These are phyloP conservation scores for Limenitis camilla DNA, from an alignment of 2,888 invertebrate genomes.

Conservation along the genomic window DNA sequence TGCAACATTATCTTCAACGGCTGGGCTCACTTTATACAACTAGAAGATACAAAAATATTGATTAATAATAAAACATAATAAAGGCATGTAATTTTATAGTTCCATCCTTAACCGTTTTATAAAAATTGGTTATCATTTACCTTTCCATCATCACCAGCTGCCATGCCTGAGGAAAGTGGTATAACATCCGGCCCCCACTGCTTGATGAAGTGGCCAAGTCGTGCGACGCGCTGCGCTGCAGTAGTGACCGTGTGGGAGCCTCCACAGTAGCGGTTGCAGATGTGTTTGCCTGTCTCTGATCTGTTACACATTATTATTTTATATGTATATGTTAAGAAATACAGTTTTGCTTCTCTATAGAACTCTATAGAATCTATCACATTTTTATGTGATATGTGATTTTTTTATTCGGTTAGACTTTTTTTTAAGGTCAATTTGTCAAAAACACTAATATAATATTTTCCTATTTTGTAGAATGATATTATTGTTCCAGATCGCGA, in stretches of 20 bases:
- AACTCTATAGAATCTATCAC: too few relatives aligned
- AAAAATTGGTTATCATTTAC: constrained; percentile 27
- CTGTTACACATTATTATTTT: constrained; percentile 26
- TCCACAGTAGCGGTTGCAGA: constrained; percentile 84
- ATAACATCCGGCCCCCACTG: constrained; percentile 79
- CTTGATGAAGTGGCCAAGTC: constrained; percentile 77
- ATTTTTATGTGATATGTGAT: too few relatives aligned
- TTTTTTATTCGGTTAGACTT: too few relatives aligned
- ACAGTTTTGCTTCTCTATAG: too few relatives aligned
- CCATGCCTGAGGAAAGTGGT: constrained; percentile 60
- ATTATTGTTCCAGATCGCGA: too few relatives aligned
- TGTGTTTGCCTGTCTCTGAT: constrained; percentile 57
- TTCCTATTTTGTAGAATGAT: too few relatives aligned
- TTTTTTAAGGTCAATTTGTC: too few relatives aligned
- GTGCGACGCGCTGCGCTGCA: constrained; percentile 80
- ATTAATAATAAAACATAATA: not conserved
- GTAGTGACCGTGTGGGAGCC: constrained; percentile 84
- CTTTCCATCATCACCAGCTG: constrained; percentile 63
- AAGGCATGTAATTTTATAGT: not conserved
- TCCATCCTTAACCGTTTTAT: not conserved
- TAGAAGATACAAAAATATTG: constrained; percentile 32
- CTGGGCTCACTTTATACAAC: constrained; percentile 54
- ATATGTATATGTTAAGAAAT: not conserved
- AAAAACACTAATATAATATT: too few relatives aligned
- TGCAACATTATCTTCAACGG: constrained; percentile 40